These are phyloP conservation scores for Diarsia dahlii DNA, from an alignment of 2,888 invertebrate genomes.

Conservation along the genomic window DNA sequence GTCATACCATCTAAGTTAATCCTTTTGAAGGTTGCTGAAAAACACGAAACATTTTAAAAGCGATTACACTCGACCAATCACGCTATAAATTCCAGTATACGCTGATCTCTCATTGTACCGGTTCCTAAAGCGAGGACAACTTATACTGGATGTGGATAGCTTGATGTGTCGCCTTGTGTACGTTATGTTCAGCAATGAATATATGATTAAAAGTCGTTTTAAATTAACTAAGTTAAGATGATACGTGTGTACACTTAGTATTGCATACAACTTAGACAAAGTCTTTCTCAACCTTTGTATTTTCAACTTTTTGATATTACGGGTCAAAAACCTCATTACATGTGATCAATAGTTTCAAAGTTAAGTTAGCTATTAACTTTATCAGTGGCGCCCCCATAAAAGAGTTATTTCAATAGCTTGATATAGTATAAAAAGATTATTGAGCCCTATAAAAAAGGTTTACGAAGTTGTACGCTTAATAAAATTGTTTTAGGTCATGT, in stretches of 20 bases:
- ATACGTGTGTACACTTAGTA: not conserved
- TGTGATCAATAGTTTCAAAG: constrained; percentile 20
- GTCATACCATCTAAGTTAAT: not conserved
- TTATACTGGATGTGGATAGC: no score
- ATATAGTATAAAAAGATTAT: not conserved
- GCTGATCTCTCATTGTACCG: no score
- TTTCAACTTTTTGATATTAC: not conserved
- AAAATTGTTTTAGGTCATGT: not conserved
- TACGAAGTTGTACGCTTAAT: not conserved
- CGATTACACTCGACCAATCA: not conserved
- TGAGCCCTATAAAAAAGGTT: constrained; percentile 7
- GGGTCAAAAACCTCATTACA: constrained; percentile 28
- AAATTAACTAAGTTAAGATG: not conserved
- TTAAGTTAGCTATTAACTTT: constrained; percentile 3
- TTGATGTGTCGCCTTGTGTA: no score
- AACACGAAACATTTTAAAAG: not conserved
- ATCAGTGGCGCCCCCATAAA: constrained; percentile 17
- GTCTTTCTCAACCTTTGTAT: not conserved
- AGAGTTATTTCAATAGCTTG: not conserved
- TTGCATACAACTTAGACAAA: not conserved
- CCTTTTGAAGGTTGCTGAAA: not conserved
- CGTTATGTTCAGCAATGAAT: not conserved
- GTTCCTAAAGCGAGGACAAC: no score
- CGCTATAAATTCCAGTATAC: no score
- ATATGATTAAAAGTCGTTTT: not conserved